Conservation (phyloP, 2,113 vertebrate genomes). For the Catharus bicknelli region DNA sequence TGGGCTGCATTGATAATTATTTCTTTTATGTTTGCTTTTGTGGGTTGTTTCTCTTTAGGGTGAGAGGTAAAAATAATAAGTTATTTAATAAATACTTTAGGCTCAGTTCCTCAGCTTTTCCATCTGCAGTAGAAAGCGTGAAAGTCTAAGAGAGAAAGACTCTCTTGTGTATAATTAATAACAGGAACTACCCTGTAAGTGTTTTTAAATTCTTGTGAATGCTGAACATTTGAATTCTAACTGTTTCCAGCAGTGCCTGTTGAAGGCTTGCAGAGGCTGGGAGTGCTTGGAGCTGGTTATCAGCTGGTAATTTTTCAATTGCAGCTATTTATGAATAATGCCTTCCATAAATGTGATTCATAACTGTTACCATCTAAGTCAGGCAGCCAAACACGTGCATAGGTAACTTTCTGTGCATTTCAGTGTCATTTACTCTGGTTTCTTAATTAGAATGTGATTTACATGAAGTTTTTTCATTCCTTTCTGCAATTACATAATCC, state of each 20-base stretch:
- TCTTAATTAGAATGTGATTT: not conserved
- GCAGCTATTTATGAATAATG: not conserved
- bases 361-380: not conserved
- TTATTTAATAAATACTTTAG: not conserved
- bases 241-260: not conserved
- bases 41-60: not conserved
- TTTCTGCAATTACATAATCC: not conserved
- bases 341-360: not conserved
- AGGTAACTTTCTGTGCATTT: not conserved
- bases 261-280: not conserved
- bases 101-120: not conserved
- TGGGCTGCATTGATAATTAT: not conserved
- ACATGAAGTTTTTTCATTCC: not conserved
- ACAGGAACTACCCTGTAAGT: not conserved
- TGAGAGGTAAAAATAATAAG: slow-evolving; percentile 21
- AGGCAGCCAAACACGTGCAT: not conserved
- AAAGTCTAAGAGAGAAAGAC: not conserved
- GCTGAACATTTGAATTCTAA: not conserved
- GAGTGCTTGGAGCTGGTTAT: not conserved
- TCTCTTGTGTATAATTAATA: not conserved
- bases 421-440: not conserved
- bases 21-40: not conserved
- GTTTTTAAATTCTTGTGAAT: not conserved
- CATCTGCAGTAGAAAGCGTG: not conserved
- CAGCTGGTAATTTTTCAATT: not conserved